Conservation (phyloP, 2,797 vertebrate species). For the Myiothlypis chrysogaster region DNA sequence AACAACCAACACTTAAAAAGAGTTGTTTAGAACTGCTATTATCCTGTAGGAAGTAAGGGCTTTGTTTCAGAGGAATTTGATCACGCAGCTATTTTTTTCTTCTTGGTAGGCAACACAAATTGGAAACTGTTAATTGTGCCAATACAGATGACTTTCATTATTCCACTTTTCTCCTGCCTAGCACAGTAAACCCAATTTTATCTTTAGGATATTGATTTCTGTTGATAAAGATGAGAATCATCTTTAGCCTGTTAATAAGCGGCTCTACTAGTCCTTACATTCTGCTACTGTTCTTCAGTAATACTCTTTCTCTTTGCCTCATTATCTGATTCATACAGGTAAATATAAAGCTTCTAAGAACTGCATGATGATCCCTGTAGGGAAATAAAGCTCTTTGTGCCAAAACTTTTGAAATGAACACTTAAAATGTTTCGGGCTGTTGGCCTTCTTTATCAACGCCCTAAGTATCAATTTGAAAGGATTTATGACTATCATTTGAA, state of each 20-base stretch:
- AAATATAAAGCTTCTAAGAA: not conserved
- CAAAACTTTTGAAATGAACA: not conserved
- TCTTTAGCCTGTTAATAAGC: not conserved
- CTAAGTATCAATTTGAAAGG: constrained; percentile 4
- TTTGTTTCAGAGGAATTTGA: not conserved
- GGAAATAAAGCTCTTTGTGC: not conserved
- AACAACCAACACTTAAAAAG: not conserved
- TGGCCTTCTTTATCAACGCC: not conserved
- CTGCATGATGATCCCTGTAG: not conserved
- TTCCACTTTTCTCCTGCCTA: not conserved
- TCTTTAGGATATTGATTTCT: not conserved
- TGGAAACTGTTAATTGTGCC: not conserved
- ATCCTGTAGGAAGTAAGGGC: not conserved
- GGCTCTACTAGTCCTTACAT: not conserved
- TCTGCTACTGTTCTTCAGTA: not conserved
- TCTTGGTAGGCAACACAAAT: not conserved
- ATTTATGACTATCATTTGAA: not conserved
- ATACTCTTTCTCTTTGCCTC: not conserved
- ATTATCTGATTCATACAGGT: not conserved
- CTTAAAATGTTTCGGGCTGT: not conserved
- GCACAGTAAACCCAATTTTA: not conserved
- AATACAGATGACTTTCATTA: not conserved
- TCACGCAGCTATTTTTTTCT: not conserved
- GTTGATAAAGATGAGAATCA: not conserved
- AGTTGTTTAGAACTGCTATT: not conserved